These are phyloP conservation scores for Florisuga fusca DNA, from an alignment of 2,797 vertebrate genomes.

Conservation along the genomic window DNA sequence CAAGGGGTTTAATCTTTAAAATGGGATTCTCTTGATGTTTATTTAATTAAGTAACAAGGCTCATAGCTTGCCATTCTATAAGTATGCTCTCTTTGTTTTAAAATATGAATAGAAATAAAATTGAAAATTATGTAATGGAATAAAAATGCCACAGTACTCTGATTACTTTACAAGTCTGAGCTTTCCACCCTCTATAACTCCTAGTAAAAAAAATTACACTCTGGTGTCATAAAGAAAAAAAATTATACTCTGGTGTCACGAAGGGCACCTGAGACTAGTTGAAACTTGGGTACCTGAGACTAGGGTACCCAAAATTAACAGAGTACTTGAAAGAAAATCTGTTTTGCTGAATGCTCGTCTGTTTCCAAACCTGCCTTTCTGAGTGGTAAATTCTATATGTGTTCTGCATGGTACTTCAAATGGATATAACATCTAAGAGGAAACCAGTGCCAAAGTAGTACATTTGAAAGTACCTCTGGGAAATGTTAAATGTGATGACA, in stretches of 20 bases:
- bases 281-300: background rate
- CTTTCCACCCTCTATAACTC: background rate
- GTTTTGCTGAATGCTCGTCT: background rate
- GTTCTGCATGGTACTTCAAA: background rate
- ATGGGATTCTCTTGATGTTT: background rate
- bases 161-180: background rate
- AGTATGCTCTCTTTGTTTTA: background rate
- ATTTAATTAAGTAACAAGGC: background rate
- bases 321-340: background rate
- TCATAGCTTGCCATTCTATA: background rate
- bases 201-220: background rate
- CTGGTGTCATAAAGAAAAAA: background rate
- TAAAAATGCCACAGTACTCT: background rate
- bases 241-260: background rate
- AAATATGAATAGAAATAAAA: background rate
- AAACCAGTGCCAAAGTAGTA: background rate
- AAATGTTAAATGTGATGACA: background rate
- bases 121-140: background rate
- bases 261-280: background rate
- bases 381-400: background rate
- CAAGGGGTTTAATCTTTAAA: background rate
- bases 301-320: background rate
- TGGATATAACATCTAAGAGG: background rate
- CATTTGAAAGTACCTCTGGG: background rate
- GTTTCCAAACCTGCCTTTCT: background rate